Evolutionary conservation across 2,888 invertebrate species (phyloP).

Genomic region (Sarcophaga subvicina): DNA sequence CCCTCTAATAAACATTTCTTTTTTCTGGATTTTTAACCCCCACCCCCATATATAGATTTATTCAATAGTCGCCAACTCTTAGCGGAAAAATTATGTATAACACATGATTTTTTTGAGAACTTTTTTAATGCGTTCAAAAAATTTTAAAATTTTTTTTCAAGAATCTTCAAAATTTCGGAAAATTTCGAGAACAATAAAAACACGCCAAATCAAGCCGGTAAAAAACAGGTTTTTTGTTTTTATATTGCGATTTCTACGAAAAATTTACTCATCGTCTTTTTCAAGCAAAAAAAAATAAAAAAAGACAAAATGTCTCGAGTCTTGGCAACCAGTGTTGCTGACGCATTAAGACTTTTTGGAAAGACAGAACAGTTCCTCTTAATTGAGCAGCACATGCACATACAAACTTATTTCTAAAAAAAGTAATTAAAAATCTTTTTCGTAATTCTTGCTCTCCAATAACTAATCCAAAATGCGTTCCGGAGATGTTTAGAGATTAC

Average conservation of each 20-base stretch:
- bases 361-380: conserved; percentile 37
- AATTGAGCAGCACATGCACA: conserved; percentile 42
- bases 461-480: conserved; percentile 33
- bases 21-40: conserved; percentile 27
- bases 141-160: not conserved
- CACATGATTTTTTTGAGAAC: conserved; percentile 51
- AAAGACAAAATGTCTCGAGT: not conserved
- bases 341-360: conserved; percentile 40
- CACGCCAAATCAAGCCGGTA: conserved; percentile 64
- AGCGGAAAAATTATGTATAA: conserved; percentile 66
- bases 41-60: conserved; percentile 62
- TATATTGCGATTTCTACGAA: conserved; percentile 47
- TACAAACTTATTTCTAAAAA: conserved; percentile 27
- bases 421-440: not conserved
- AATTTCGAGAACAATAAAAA: conserved; percentile 13
- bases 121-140: conserved; percentile 18
- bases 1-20: conserved; percentile 36
- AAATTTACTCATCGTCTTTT: conserved; percentile 35
- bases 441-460: conserved; percentile 5
- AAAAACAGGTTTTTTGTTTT: conserved; percentile 55
- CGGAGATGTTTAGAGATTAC: conserved; percentile 15
- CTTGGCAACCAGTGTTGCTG: conserved; percentile 25
- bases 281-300: not conserved
- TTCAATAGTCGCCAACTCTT: not conserved
- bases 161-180: not conserved